Percentiles rank a stretch among this genome's conserved stretches.
phyloP scores from a whole-genome alignment of 2,888 invertebrate genomes.

The Protophormia terraenovae region DNA sequence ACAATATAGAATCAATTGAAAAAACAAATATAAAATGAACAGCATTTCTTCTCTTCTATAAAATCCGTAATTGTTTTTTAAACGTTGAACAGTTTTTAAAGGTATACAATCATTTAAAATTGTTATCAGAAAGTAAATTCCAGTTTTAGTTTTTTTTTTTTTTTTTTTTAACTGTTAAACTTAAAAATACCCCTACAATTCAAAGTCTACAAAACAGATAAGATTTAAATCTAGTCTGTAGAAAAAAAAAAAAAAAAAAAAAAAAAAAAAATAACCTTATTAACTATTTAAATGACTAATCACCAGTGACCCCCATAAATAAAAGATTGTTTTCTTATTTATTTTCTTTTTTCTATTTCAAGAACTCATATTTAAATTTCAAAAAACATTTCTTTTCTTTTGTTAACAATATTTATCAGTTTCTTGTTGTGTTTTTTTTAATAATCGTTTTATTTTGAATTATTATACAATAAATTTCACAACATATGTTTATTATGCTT shows the following conservation, averaged over 20 bases:
- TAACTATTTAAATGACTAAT: conserved; percentile 61
- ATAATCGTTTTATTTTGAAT: conserved; percentile 16
- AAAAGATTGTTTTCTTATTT: conserved; percentile 29
- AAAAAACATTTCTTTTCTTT: not conserved
- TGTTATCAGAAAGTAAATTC: not conserved
- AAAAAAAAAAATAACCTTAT: conserved; percentile 36
- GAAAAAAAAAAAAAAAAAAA: conserved; percentile 6
- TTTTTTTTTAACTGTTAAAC: no score
- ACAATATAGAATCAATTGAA: not conserved
- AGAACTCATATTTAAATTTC: not conserved
- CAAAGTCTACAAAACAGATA: not conserved
- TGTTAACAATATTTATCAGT: not conserved
- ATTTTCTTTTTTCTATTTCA: conserved; percentile 1
- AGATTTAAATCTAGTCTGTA: not conserved
- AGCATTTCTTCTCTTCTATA: not conserved
- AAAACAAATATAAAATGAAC: not conserved
- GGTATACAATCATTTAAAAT: no score
- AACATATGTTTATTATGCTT: not conserved
- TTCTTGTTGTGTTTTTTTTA: not conserved
- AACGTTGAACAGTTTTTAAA: no score
- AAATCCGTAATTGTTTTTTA: no score
- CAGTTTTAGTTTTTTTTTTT: not conserved
- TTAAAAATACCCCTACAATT: not conserved
- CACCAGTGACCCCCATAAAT: conserved; percentile 63
- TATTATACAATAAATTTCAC: conserved; percentile 45